Evolutionary conservation across 23 tunicate species (phyloP).

Genomic region (Halocynthia aurantium): DNA sequence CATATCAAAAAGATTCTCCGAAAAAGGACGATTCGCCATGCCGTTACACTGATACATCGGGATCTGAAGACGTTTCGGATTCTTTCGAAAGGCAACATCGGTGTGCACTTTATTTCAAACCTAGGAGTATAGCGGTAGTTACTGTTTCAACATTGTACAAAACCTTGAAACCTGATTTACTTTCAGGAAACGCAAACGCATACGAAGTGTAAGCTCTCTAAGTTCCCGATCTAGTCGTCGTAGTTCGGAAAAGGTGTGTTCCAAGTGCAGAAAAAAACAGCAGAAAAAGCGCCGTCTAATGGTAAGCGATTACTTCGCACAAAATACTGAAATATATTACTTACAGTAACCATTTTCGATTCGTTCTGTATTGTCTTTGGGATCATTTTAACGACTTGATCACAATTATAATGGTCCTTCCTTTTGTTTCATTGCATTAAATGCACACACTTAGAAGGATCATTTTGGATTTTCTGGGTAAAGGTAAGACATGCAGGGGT

Average conservation of each 20-base stretch:
- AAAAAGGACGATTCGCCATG: too few relatives aligned
- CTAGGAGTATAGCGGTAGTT: background rate
- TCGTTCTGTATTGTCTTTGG: background rate
- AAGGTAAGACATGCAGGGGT: too few relatives aligned
- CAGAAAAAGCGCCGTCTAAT: background rate
- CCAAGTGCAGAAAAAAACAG: slow-evolving; percentile 3
- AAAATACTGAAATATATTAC: background rate
- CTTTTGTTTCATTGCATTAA: too few relatives aligned
- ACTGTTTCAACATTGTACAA: background rate
- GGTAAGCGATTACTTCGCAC: background rate
- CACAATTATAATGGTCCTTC: too few relatives aligned
- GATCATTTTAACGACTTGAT: too few relatives aligned
- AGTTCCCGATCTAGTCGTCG: background rate
- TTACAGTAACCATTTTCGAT: background rate
- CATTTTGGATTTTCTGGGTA: too few relatives aligned
- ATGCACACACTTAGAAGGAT: too few relatives aligned
- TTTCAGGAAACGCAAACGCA: background rate
- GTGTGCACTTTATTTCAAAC: background rate
- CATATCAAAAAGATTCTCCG: background rate
- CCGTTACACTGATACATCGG: background rate
- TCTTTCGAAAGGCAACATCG: background rate
- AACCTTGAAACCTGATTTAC: background rate
- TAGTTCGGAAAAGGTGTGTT: background rate
- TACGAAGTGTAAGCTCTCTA: background rate
- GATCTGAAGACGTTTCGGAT: background rate